These are phyloP conservation scores for Ceyx erithaca DNA, from an alignment of 2,797 vertebrate species.

Conservation along the genomic window DNA sequence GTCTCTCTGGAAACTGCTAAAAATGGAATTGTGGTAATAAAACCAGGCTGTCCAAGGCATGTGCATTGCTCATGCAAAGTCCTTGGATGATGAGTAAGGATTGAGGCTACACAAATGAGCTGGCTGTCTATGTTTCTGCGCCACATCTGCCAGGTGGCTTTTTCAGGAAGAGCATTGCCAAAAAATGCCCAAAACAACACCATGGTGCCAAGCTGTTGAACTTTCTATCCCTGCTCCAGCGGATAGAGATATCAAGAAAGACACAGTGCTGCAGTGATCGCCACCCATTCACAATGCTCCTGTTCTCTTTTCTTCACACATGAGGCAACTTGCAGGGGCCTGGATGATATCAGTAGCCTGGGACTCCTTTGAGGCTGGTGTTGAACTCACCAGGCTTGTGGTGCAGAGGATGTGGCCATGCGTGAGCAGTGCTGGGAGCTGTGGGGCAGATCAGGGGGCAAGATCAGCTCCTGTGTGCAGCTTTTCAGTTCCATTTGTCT, in stretches of 20 bases:
- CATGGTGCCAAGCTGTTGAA: neutral
- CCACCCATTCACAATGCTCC: neutral
- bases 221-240: neutral
- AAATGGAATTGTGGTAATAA: neutral
- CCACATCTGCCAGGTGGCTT: neutral
- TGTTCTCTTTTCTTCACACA: neutral
- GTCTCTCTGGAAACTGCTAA: neutral
- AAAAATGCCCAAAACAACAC: neutral
- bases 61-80: fast-evolving
- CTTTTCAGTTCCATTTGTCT: neutral
- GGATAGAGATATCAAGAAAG: neutral
- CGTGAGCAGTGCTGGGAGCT: too few relatives aligned
- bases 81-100: neutral
- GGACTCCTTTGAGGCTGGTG: too few relatives aligned
- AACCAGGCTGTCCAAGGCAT: neutral
- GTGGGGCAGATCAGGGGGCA: neutral
- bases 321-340: too few relatives aligned
- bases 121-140: neutral
- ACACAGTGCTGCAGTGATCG: fast-evolving
- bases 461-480: neutral
- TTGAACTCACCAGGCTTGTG: too few relatives aligned
- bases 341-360: too few relatives aligned
- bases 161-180: neutral
- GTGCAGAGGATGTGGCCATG: too few relatives aligned
- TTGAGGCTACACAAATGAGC: neutral